Conservation (phyloP, 30 jellyfish, hydroid and myxozoan genomes). For the Haliclystus octoradiatus region DNA sequence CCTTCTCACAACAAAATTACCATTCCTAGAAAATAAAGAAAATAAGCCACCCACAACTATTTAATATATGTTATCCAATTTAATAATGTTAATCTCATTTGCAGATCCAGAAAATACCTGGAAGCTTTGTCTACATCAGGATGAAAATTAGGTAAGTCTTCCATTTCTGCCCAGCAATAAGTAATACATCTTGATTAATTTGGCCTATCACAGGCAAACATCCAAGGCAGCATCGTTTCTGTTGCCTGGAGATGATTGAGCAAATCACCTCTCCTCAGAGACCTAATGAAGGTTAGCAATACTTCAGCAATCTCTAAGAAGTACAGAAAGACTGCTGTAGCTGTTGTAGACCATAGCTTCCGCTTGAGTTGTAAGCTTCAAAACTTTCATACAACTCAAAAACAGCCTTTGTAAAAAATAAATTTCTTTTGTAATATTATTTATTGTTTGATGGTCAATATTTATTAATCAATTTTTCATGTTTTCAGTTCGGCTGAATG, state of each 20-base stretch:
- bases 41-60: too few species aligned
- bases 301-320: constrained; percentile 10
- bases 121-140: constrained; percentile 11
- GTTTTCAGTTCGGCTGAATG: too few species aligned
- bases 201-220: constrained; percentile 22
- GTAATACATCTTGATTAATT: constrained; percentile 15
- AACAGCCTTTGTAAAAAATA: too few species aligned
- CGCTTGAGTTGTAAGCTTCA: too few species aligned
- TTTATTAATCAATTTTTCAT: too few species aligned
- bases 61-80: too few species aligned
- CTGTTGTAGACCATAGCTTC: not conserved
- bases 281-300: constrained; percentile 5
- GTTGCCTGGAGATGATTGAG: constrained; percentile 6
- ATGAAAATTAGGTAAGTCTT: constrained; percentile 9
- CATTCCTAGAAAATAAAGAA: constrained; percentile 10
- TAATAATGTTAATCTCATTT: too few species aligned
- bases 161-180: constrained; percentile 29
- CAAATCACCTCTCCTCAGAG: constrained; percentile 25
- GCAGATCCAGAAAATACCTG: not conserved
- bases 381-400: too few species aligned
- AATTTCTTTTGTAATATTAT: too few species aligned
- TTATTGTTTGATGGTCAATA: too few species aligned
- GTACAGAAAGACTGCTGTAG: constrained; percentile 9
- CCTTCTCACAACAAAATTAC: constrained; percentile 7
- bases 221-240: constrained; percentile 18